Evolutionary conservation across 92 coral and sea anemone species (phyloP).

Genomic region (Ricordea florida): DNA sequence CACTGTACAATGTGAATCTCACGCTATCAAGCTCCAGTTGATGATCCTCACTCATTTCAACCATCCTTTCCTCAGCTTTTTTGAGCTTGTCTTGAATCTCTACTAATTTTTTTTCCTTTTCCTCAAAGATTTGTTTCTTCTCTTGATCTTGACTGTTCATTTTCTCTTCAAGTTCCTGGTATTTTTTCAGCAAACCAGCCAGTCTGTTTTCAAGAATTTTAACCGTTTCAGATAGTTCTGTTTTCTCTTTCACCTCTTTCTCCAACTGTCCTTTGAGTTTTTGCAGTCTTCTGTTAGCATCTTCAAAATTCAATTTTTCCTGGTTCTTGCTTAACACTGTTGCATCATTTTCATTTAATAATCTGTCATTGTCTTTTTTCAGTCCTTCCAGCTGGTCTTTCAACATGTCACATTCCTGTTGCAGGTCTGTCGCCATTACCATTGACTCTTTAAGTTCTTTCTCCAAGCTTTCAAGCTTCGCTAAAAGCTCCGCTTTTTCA

Average conservation of each 20-base stretch:
- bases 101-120: constrained; percentile 33
- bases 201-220: constrained; percentile 36
- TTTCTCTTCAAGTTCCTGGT: constrained; percentile 28
- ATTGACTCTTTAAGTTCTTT: constrained; percentile 21
- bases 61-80: constrained; percentile 18
- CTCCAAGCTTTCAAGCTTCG: background rate
- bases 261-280: constrained; percentile 18
- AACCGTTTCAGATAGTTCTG: constrained; percentile 20
- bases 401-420: constrained; percentile 61
- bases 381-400: constrained; percentile 60
- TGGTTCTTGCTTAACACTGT: constrained; percentile 55
- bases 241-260: constrained; percentile 6
- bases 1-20: constrained; percentile 59
- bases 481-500: constrained; percentile 14
- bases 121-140: constrained; percentile 24
- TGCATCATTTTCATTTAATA: constrained; percentile 62
- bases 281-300: constrained; percentile 40
- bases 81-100: constrained; percentile 18
- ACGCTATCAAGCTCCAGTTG: constrained; percentile 57
- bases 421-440: constrained; percentile 49
- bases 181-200: constrained; percentile 9
- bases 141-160: constrained; percentile 8
- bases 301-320: constrained; percentile 58
- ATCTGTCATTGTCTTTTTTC: constrained; percentile 38
- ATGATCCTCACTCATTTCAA: constrained; percentile 40